Evolutionary conservation across 2,888 invertebrate species (phyloP).

Genomic region (Macroteleia sp.): DNA sequence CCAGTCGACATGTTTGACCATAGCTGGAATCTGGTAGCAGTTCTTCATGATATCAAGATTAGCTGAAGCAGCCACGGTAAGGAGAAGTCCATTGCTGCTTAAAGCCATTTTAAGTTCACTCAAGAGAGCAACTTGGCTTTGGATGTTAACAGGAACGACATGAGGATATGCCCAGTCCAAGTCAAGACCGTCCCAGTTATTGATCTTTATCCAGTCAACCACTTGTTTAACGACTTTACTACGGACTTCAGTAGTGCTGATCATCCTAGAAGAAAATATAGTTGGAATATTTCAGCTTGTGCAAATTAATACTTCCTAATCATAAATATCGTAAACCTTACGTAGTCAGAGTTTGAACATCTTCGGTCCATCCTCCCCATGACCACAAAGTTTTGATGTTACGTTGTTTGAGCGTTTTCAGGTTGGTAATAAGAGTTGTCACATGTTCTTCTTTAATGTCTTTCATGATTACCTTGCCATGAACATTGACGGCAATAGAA

Average conservation of each 20-base stretch:
- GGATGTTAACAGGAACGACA: neutral
- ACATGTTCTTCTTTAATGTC: neutral
- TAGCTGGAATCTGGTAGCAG: conserved; percentile 6
- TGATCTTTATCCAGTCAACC: neutral
- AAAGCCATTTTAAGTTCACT: conserved; percentile 7
- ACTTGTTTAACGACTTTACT: neutral
- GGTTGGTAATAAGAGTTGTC: neutral
- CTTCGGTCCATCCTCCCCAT: conserved; percentile 14
- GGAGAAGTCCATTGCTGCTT: conserved; percentile 1
- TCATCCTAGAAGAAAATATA: neutral
- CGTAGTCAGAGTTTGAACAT: neutral
- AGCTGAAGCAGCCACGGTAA: conserved; percentile 4
- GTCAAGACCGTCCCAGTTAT: conserved; percentile 31
- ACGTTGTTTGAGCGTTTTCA: neutral
- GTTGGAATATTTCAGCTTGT: too few species aligned
- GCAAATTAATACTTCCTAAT: too few species aligned
- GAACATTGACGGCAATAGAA: neutral
- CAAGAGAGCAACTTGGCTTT: conserved; percentile 13
- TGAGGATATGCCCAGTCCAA: conserved; percentile 12
- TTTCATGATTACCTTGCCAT: neutral
- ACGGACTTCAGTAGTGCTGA: neutral
- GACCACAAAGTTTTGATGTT: conserved; percentile 10
- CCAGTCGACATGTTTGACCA: conserved; percentile 10
- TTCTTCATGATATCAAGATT: neutral
- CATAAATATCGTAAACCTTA: too few species aligned